Evolutionary conservation across 1,140 invertebrate species (phyloP), one percentile per base, ranked within the genome.

Genomic region (Pachyrhynchus sulphureomaculatus): DNA sequence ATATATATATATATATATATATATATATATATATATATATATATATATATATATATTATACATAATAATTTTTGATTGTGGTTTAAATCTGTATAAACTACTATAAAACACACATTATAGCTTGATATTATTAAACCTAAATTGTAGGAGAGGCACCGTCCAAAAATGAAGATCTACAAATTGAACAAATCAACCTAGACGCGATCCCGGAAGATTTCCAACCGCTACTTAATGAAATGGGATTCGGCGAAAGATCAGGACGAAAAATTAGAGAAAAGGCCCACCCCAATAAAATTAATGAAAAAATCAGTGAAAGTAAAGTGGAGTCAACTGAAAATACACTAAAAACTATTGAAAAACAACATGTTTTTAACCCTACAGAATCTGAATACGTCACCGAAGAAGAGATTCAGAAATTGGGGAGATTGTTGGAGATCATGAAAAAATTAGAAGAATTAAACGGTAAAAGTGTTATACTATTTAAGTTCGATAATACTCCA

Each of bases 181-280:
- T 32, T 37, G 36, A 68, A 13, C 51, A 54, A 44, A 57, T 56
- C 5, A 67, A 80, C 58, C 68, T 78, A 8, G 81, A 83, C 12
- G 72, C 71, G 13, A 67, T 83, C n/a, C 79, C 82, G 0, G 73
- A 76, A 18, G 73, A 77, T 23, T 79, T 84, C 75, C 80, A 77
- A 47, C 71, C 68, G 17, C 75, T 84, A 51, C 69, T 84, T 3
- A 70, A 77, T 48, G 79, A 83, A 64, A 76, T 84, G 24, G 82
- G 82, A 5, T 68, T 83, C 0, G 67, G 18, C 0, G 20, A 64
- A 2, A 49, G 49, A 42, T 18, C 9, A 20, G 49, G 62, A 41
- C 17, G 42, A 42, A 67, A 58, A 37, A 62, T 65, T 33, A 29
- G 62, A 21, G 34, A 60, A 29, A 20, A 62, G 15, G 44, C 48